A percentile compares a stretch with the other conserved stretches of the same genome.
These are phyloP conservation scores for Zaprionus camerounensis DNA, from an alignment of 1,140 invertebrate genomes.

Conservation along the genomic window DNA sequence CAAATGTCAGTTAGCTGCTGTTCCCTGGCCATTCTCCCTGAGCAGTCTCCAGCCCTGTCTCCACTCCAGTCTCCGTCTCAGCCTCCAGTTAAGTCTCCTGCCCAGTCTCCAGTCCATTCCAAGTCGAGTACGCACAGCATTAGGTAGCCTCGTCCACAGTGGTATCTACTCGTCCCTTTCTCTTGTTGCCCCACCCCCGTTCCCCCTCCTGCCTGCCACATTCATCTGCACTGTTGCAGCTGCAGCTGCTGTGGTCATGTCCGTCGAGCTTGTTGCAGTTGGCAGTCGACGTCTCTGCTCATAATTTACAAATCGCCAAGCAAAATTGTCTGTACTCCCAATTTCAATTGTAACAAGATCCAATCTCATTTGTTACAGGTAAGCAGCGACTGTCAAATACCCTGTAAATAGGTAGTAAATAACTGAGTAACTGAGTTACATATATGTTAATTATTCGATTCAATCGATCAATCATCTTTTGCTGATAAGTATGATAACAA, in stretches of 20 bases:
- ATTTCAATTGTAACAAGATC: conserved; percentile 23
- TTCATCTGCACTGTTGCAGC: conserved; percentile 19
- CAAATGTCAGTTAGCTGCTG: conserved; percentile 81
- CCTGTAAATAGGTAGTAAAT: neutral
- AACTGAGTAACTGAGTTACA: too few relatives aligned
- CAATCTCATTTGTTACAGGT: neutral
- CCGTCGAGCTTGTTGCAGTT: conserved; percentile 48
- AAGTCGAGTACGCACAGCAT: conserved; percentile 20
- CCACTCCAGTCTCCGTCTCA: neutral
- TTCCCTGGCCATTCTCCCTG: conserved; percentile 29
- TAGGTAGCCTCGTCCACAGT: conserved; percentile 25
- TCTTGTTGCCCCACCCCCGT: neutral
- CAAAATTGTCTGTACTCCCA: conserved; percentile 28
- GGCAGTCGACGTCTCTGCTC: conserved; percentile 48
- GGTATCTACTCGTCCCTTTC: neutral
- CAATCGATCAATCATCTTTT: too few relatives aligned
- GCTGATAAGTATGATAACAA: too few relatives aligned
- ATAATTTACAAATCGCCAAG: conserved; percentile 49
- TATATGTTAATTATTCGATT: too few relatives aligned
- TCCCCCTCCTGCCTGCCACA: neutral
- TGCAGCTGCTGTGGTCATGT: conserved; percentile 22
- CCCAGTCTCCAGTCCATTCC: neutral
- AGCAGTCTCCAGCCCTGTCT: neutral
- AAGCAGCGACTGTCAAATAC: neutral
- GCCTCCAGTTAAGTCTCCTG: neutral